A percentile compares a stretch with the other conserved stretches of the same genome.
These are phyloP conservation scores for Idaea aversata DNA, from an alignment of 2,888 invertebrate species.

Conservation along the genomic window DNA sequence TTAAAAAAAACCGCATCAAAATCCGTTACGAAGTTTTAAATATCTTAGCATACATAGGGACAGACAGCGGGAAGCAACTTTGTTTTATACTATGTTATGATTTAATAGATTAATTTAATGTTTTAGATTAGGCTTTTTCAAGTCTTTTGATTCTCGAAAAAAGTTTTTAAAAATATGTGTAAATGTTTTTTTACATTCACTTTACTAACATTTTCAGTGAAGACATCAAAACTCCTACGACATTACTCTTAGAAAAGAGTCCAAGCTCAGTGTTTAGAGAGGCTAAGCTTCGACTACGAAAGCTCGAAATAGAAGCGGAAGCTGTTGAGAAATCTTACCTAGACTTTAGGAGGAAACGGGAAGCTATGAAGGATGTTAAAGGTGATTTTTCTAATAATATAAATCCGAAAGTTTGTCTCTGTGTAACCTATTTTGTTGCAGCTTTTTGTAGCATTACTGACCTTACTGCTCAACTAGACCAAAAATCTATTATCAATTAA, in stretches of 20 bases:
- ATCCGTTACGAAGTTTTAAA: too few species aligned
- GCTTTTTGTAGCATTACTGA: too few species aligned
- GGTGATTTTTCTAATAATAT: neutral
- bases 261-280: slow-evolving; percentile 75
- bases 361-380: slow-evolving; percentile 19
- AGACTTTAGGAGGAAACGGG: slow-evolving; percentile 56
- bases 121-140: neutral
- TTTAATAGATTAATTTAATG: too few species aligned
- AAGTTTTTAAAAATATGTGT: neutral
- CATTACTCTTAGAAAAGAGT: slow-evolving; percentile 35
- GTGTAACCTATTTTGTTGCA: neutral
- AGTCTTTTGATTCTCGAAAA: slow-evolving; percentile 4
- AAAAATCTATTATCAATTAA: too few species aligned
- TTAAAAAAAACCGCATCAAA: too few species aligned
- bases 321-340: slow-evolving; percentile 78
- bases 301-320: slow-evolving; percentile 81
- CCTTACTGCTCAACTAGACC: too few species aligned
- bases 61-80: too few species aligned
- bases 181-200: too few species aligned
- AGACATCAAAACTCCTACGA: slow-evolving; percentile 10
- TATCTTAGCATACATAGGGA: too few species aligned
- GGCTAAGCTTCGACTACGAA: slow-evolving; percentile 72
- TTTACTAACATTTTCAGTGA: slow-evolving; percentile 28
- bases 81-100: too few species aligned
- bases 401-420: neutral